Conservation (phyloP, 2,797 vertebrate species). For the Poecilia velifera region DNA sequence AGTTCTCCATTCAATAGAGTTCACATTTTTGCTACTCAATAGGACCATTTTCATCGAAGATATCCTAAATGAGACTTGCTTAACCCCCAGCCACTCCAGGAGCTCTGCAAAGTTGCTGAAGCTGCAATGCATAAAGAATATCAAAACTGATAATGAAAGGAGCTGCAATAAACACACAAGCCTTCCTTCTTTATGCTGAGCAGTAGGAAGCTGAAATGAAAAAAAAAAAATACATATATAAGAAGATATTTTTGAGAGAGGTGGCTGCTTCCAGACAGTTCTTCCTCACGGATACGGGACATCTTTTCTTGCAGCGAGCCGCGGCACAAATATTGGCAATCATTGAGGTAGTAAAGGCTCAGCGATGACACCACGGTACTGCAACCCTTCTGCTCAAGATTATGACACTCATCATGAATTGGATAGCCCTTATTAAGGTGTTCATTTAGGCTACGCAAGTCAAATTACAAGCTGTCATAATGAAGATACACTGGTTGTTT, state of each 20-base stretch:
- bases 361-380: constrained; percentile 57
- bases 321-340: constrained; percentile 43
- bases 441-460: constrained; percentile 62
- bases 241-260: constrained; percentile 17
- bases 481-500: constrained; percentile 61
- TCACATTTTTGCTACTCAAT: constrained; percentile 34
- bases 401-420: constrained; percentile 75
- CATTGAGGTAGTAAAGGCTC: constrained; percentile 64
- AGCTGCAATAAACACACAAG: constrained; percentile 52
- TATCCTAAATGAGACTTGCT: constrained; percentile 48
- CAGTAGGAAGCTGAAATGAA: constrained; percentile 34
- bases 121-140: constrained; percentile 67
- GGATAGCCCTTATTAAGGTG: constrained; percentile 76
- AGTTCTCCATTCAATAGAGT: constrained; percentile 27
- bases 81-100: constrained; percentile 57
- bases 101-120: constrained; percentile 72
- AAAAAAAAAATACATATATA: background rate
- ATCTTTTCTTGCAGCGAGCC: constrained; percentile 52
- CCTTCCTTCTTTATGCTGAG: constrained; percentile 5
- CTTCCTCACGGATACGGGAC: constrained; percentile 28
- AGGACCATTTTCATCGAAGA: constrained; percentile 35
- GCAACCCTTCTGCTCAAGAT: constrained; percentile 68
- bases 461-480: constrained; percentile 73
- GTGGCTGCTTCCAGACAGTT: constrained; percentile 22
- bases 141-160: constrained; percentile 66